Evolutionary conservation across 2,113 vertebrate species (phyloP).

Genomic region (Corydoras maculifer): DNA sequence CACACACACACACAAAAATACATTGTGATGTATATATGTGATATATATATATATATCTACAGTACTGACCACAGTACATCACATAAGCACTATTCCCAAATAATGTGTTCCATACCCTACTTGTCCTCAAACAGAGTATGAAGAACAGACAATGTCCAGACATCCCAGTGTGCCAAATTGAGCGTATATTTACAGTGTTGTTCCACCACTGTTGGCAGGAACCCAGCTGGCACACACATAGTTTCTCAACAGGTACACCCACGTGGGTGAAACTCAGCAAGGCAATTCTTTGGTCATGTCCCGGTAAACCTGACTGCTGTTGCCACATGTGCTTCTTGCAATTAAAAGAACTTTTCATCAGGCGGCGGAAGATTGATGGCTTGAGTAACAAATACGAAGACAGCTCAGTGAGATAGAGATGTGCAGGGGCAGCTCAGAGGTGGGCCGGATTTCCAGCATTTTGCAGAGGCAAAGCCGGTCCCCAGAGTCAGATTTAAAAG

Average conservation of each 20-base stretch:
- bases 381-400: conserved; percentile 45
- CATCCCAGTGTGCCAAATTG: conserved; percentile 17
- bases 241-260: conserved; percentile 20
- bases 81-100: no score
- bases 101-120: neutral
- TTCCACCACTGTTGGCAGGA: conserved; percentile 7
- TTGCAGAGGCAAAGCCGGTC: neutral
- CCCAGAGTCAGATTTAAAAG: neutral
- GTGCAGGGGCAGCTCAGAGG: neutral
- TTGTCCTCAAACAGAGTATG: neutral
- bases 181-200: conserved; percentile 11
- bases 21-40: no score
- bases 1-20: no score
- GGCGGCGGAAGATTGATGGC: conserved; percentile 54
- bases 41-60: no score
- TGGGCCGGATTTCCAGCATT: conserved; percentile 2
- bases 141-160: neutral
- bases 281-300: conserved; percentile 7
- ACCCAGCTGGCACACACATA: conserved; percentile 12
- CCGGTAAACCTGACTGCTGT: conserved; percentile 40
- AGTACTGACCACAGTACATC: no score
- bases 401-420: neutral
- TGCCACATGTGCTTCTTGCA: conserved; percentile 44
- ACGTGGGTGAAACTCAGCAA: conserved; percentile 4
- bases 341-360: conserved; percentile 59